A percentile compares a stretch with the other conserved stretches of the same genome.
Evolutionary conservation across 2,888 invertebrate genomes (phyloP).

Genomic region (Polyommatus icarus): DNA sequence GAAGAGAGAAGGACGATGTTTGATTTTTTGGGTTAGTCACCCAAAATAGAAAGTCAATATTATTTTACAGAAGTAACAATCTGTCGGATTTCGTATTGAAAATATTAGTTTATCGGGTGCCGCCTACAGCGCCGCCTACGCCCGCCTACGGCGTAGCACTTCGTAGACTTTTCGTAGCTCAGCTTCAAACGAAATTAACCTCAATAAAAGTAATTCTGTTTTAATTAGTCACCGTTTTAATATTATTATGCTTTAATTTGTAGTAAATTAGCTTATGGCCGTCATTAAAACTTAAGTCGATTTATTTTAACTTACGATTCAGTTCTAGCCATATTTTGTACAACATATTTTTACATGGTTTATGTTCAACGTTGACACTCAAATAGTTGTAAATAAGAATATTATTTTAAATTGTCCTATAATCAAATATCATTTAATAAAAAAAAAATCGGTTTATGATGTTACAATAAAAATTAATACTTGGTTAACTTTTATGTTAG

Average conservation of each 20-base stretch:
- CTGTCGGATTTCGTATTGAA: neutral
- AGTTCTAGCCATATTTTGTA: no score
- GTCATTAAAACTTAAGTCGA: neutral
- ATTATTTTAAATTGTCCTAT: neutral
- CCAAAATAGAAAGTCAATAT: neutral
- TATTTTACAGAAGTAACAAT: neutral
- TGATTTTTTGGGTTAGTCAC: no score
- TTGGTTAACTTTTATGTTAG: neutral
- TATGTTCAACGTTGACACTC: no score
- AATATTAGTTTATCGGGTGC: neutral
- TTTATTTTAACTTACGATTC: neutral
- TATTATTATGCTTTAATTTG: constrained; percentile 8
- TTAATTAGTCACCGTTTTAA: neutral
- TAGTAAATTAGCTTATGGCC: neutral
- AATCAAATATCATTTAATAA: no score
- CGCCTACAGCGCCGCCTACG: constrained; percentile 10
- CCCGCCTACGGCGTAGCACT: neutral
- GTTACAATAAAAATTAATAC: neutral
- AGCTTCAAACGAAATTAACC: neutral
- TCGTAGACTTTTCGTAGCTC: neutral
- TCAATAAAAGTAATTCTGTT: neutral
- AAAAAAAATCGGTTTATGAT: neutral
- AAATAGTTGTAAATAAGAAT: neutral
- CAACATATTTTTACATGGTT: no score
- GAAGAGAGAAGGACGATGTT: no score